Percentiles rank a stretch among this genome's conserved stretches.
Evolutionary conservation across 2,888 invertebrate genomes (phyloP).

Genomic region (Ichneumoninae sp.): DNA sequence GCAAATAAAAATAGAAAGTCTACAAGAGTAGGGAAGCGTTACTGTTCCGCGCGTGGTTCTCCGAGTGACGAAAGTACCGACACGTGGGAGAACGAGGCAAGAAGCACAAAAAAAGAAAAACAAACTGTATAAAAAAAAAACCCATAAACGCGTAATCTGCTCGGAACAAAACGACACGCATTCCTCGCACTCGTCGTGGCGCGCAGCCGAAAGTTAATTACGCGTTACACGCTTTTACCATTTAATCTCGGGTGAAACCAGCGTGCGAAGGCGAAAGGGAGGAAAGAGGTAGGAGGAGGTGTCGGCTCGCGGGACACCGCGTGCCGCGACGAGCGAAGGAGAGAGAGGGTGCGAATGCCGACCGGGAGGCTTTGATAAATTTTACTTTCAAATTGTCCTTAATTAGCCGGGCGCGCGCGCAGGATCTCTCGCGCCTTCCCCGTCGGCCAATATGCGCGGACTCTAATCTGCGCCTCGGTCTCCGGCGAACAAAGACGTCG

Average conservation of each 20-base stretch:
- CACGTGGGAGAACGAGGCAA: constrained; percentile 43
- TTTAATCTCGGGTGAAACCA: constrained; percentile 65
- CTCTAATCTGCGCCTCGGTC: constrained; percentile 59
- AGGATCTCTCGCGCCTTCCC: constrained; percentile 17
- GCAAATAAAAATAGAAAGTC: not conserved
- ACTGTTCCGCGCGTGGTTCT: constrained; percentile 12
- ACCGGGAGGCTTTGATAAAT: constrained; percentile 65
- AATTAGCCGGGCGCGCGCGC: constrained; percentile 56
- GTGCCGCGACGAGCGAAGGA: constrained; percentile 36
- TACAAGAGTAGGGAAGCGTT: constrained; percentile 11
- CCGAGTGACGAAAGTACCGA: constrained; percentile 24
- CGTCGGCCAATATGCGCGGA: constrained; percentile 34
- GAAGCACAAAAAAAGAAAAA: constrained; percentile 39
- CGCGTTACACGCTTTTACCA: constrained; percentile 70
- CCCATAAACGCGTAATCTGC: constrained; percentile 39
- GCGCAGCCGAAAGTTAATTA: constrained; percentile 67
- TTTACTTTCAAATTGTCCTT: constrained; percentile 69
- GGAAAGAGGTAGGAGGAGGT: constrained; percentile 30
- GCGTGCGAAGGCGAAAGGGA: constrained; percentile 42
- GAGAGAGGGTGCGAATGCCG: constrained; percentile 43
- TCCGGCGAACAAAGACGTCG: constrained; percentile 12
- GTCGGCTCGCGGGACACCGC: constrained; percentile 51
- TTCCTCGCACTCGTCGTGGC: constrained; percentile 58
- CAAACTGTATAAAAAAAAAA: constrained; percentile 10
- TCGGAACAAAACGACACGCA: constrained; percentile 65